phyloP scores from a whole-genome alignment of 2,888 invertebrate genomes.

The Dasypolia templi region DNA sequence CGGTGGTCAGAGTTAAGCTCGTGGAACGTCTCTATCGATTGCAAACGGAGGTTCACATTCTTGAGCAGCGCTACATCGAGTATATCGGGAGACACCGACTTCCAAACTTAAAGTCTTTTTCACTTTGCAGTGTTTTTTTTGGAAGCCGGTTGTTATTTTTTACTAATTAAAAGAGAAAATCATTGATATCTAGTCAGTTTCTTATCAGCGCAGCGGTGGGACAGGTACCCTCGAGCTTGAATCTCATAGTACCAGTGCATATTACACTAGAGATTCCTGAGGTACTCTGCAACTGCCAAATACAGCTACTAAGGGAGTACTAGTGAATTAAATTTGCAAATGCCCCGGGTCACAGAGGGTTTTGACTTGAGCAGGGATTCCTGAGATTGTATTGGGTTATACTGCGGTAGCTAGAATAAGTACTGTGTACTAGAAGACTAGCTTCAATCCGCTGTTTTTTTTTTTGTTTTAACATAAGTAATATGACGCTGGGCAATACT shows the following conservation, averaged over 20 bases:
- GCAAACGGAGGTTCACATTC: too few relatives aligned
- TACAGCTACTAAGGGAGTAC: not conserved
- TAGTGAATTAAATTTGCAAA: slow-evolving; percentile 30
- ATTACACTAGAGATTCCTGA: slow-evolving; percentile 19
- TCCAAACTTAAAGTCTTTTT: too few relatives aligned
- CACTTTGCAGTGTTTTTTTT: too few relatives aligned
- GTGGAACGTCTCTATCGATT: too few relatives aligned
- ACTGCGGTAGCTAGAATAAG: not conserved
- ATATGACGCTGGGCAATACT: not conserved
- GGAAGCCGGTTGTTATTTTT: too few relatives aligned
- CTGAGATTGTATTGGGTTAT: not conserved
- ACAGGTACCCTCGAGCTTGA: not conserved
- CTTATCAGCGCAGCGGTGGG: not conserved
- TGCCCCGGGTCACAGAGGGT: not conserved
- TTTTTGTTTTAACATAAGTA: not conserved
- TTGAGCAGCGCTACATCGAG: too few relatives aligned
- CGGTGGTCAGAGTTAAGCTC: too few relatives aligned
- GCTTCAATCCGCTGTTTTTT: not conserved
- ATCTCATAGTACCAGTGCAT: slow-evolving; percentile 3
- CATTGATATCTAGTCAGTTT: not conserved
- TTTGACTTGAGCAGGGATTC: not conserved
- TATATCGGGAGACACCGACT: too few relatives aligned
- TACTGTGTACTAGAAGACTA: not conserved
- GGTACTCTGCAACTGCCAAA: slow-evolving; percentile 2
- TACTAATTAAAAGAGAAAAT: not conserved